Percentiles rank a stretch among this genome's conserved stretches.
Evolutionary conservation across 2,888 invertebrate genomes (phyloP).

Genomic region (Aricia artaxerxes): DNA sequence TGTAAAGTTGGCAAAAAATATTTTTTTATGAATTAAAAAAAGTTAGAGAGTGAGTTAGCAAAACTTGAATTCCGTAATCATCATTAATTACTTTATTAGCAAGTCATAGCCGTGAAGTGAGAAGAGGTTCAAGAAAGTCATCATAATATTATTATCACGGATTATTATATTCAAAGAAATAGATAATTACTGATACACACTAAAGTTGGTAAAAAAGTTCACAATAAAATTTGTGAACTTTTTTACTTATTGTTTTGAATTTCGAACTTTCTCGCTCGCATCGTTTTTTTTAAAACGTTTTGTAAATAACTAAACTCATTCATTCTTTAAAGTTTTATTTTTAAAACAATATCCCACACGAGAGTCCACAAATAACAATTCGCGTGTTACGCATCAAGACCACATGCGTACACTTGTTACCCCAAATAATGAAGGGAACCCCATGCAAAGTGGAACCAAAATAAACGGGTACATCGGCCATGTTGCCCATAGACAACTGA

Average conservation of each 20-base stretch:
- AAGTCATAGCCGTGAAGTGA: no score
- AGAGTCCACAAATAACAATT: constrained; percentile 64
- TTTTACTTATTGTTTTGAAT: no score
- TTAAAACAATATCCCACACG: constrained; percentile 56
- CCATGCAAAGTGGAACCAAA: constrained; percentile 74
- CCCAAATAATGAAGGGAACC: constrained; percentile 69
- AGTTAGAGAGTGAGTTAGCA: background rate
- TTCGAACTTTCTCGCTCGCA: no score
- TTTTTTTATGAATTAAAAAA: background rate
- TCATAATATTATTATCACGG: no score
- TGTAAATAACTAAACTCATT: background rate
- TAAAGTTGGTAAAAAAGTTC: no score
- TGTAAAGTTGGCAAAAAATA: background rate
- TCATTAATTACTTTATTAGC: no score
- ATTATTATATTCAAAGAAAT: no score
- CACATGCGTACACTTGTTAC: constrained; percentile 77
- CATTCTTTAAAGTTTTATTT: background rate
- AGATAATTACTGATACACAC: no score
- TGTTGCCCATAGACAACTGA: constrained; percentile 62
- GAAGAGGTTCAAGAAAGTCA: no score
- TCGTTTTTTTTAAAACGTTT: background rate
- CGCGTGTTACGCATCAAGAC: constrained; percentile 61
- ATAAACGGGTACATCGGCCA: constrained; percentile 58
- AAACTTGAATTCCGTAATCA: background rate
- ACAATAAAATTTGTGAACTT: no score